A percentile compares a stretch with the other conserved stretches of the same genome.
Evolutionary conservation across 64 coral and sea anemone genomes (phyloP).

Genomic region (Pachyseris speciosa): DNA sequence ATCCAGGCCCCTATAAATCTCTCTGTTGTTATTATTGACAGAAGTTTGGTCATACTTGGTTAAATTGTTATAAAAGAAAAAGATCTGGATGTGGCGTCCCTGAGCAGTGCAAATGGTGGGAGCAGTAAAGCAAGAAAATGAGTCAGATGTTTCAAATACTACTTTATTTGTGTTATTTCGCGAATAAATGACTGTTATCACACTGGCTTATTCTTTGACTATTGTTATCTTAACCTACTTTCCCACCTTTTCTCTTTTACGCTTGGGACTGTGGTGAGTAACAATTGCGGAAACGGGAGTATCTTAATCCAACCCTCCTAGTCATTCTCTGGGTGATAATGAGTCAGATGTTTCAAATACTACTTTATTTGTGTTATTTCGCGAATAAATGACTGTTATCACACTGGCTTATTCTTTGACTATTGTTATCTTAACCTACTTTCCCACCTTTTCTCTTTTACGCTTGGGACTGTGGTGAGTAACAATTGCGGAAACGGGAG

Average conservation of each 20-base stretch:
- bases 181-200: not conserved
- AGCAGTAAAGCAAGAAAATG: not conserved
- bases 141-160: not conserved
- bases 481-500: constrained; percentile 1
- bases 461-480: not conserved
- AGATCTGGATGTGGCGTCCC: not conserved
- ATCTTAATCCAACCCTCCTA: too few relatives aligned
- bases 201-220: not conserved
- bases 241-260: not conserved
- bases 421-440: not conserved
- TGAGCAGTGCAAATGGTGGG: not conserved
- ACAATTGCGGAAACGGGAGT: constrained; percentile 6
- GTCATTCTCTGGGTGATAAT: too few relatives aligned
- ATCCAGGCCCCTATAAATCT: not conserved
- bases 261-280: not conserved
- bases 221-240: not conserved
- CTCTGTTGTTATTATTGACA: constrained; percentile 28
- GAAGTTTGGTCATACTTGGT: constrained; percentile 21
- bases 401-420: not conserved
- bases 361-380: not conserved
- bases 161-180: not conserved
- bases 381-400: not conserved
- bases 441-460: not conserved
- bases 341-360: not conserved
- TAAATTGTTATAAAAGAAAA: constrained; percentile 30